Evolutionary conservation across 2,888 invertebrate species (phyloP).

Genomic region (Amphipyra tragopoginis): DNA sequence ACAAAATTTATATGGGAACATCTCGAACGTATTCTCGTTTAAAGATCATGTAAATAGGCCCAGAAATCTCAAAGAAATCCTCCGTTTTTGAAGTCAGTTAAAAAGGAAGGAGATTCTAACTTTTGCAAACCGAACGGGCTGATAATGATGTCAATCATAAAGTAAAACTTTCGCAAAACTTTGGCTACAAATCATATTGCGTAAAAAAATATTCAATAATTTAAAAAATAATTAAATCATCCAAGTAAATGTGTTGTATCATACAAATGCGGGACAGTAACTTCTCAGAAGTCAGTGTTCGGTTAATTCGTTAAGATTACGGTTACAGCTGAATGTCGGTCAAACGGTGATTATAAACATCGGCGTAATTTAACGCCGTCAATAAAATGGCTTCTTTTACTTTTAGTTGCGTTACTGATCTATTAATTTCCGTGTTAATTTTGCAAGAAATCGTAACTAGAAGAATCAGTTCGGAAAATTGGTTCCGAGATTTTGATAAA

Average conservation of each 20-base stretch:
- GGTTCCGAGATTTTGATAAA: conserved; percentile 1
- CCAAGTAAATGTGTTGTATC: conserved; percentile 22
- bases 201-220: background rate
- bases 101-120: too few relatives aligned
- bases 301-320: conserved; percentile 54
- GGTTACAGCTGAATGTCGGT: conserved; percentile 55
- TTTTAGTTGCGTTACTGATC: conserved; percentile 34
- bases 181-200: conserved; percentile 1
- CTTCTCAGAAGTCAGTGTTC: conserved; percentile 48
- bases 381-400: conserved; percentile 36
- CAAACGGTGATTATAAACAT: conserved; percentile 55
- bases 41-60: too few relatives aligned
- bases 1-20: too few relatives aligned
- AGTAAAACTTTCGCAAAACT: too few relatives aligned
- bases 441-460: conserved; percentile 3
- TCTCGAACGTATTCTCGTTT: too few relatives aligned
- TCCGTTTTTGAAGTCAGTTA: too few relatives aligned
- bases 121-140: too few relatives aligned
- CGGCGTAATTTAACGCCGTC: conserved; percentile 38
- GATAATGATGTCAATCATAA: too few relatives aligned
- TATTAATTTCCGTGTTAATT: conserved; percentile 27
- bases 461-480: conserved; percentile 3
- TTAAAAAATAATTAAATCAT: conserved; percentile 26
- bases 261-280: conserved; percentile 23
- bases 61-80: too few relatives aligned